Conservation (phyloP, 92 coral and sea anemone species). For the Epizoanthus stellaris region DNA sequence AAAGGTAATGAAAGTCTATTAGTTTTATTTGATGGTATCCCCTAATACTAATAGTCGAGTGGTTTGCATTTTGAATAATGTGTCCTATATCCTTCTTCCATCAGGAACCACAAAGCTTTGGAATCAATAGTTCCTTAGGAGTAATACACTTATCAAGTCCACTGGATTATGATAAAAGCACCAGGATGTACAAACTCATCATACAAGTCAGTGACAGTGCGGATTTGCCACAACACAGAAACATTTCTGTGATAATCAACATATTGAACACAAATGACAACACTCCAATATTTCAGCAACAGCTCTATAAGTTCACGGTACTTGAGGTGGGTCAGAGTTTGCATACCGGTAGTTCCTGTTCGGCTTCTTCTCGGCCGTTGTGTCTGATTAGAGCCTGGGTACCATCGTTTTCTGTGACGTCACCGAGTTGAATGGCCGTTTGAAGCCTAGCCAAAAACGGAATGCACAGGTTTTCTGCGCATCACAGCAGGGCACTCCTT, state of each 20-base stretch:
- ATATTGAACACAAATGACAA: constrained; percentile 69
- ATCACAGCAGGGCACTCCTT: no score
- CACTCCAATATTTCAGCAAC: constrained; percentile 57
- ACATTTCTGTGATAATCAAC: constrained; percentile 48
- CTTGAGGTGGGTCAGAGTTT: constrained; percentile 33
- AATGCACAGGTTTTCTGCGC: no score
- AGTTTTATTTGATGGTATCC: no score
- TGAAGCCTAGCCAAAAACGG: no score
- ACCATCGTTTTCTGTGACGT: no score
- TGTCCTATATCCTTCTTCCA: neutral
- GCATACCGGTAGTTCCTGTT: no score
- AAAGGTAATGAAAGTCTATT: no score
- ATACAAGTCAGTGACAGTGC: constrained; percentile 35
- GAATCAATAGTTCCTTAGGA: constrained; percentile 17
- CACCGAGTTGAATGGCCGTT: no score
- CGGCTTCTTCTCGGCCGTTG: no score
- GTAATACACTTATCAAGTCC: constrained; percentile 3
- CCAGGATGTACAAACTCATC: neutral
- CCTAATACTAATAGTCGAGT: no score
- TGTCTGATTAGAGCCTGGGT: no score
- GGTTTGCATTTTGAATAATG: no score
- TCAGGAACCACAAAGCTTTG: constrained; percentile 21
- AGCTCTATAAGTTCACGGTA: constrained; percentile 35
- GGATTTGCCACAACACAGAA: constrained; percentile 2
- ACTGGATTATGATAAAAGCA: constrained; percentile 5